phyloP scores from a whole-genome alignment of 2,797 vertebrate genomes.

The Acanthurus leucopareius region DNA sequence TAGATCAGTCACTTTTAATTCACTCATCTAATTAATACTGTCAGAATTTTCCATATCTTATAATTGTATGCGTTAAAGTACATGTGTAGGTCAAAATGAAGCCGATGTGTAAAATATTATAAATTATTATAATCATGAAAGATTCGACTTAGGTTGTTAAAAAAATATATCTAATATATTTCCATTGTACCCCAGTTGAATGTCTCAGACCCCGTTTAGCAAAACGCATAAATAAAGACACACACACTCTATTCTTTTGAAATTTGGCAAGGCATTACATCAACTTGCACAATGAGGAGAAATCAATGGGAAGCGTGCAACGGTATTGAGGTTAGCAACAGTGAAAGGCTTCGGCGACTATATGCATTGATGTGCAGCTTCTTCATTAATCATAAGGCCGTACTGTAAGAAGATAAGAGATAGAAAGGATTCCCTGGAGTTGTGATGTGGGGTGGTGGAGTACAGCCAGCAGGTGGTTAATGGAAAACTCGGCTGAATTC shows the following conservation, averaged over 20 bases:
- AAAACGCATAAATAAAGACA: too few relatives aligned
- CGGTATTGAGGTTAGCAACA: background rate
- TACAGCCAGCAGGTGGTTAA: slow-evolving; percentile 27
- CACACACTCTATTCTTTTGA: background rate
- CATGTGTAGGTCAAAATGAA: background rate
- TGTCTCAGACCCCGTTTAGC: background rate
- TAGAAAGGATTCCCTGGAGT: background rate
- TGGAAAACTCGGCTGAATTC: slow-evolving; percentile 19
- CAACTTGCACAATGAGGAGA: background rate
- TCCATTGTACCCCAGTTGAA: background rate
- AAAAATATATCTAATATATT: background rate
- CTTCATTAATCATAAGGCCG: background rate
- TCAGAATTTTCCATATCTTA: background rate
- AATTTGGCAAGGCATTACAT: background rate
- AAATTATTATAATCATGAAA: background rate
- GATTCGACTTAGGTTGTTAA: background rate
- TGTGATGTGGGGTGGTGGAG: background rate
- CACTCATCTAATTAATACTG: background rate
- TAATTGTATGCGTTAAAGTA: background rate
- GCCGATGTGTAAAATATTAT: too few relatives aligned
- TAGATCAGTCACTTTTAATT: background rate
- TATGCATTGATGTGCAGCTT: background rate
- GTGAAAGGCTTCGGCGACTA: background rate
- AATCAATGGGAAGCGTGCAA: background rate
- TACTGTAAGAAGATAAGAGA: slow-evolving; percentile 2